phyloP scores from a whole-genome alignment of 2,888 invertebrate species.

The Pachycephus smyrnensis region DNA sequence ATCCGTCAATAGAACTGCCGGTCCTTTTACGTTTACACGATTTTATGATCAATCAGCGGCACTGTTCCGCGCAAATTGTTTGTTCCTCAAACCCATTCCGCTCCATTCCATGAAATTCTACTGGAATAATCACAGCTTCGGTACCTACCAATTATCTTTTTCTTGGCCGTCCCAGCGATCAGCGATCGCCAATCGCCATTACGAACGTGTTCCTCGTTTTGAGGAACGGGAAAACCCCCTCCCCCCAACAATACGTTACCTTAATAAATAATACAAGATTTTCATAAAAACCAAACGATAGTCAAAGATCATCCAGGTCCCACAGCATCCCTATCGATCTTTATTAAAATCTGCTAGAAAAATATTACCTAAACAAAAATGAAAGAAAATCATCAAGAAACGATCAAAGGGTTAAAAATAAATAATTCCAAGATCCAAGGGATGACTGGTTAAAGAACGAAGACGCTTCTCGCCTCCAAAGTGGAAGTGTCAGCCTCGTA shows the following conservation, averaged over 20 bases:
- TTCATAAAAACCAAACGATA: background rate
- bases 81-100: conserved; percentile 65
- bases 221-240: conserved; percentile 21
- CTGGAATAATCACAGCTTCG: conserved; percentile 64
- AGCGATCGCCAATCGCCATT: background rate
- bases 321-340: conserved; percentile 39
- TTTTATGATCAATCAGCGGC: conserved; percentile 56
- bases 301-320: background rate
- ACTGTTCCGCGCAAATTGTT: conserved; percentile 60
- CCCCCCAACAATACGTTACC: background rate
- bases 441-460: background rate
- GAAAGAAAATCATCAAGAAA: background rate
- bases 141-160: conserved; percentile 60
- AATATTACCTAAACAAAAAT: background rate
- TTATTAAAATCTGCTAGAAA: conserved; percentile 6
- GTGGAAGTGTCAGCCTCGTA: background rate
- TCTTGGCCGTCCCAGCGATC: conserved; percentile 30
- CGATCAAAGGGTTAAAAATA: background rate
- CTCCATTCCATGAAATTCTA: conserved; percentile 64
- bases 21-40: conserved; percentile 34
- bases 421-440: background rate
- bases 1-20: background rate
- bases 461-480: background rate
- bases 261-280: too few species aligned
- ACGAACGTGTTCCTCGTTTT: conserved; percentile 35